Conservation (phyloP, 2,888 invertebrate genomes). For the Eubasilissa splendida region DNA sequence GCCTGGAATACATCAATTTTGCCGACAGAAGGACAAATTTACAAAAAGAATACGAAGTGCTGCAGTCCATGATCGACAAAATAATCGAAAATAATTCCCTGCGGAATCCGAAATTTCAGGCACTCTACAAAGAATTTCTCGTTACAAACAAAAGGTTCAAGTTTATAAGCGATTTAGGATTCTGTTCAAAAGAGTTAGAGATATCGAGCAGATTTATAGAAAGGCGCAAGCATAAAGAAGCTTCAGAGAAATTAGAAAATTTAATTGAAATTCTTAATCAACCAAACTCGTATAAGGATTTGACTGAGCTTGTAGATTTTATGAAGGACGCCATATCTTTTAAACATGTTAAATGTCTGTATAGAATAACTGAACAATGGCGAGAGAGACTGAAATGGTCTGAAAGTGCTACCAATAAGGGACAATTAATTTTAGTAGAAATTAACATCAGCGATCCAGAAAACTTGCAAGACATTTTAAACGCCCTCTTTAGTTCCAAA, state of each 20-base stretch:
- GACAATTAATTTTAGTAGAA: slow-evolving; percentile 45
- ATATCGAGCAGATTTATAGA: slow-evolving; percentile 46
- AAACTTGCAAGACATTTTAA: slow-evolving; percentile 66
- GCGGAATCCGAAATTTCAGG: slow-evolving; percentile 38
- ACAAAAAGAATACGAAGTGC: slow-evolving; percentile 43
- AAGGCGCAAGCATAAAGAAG: slow-evolving; percentile 46
- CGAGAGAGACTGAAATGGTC: slow-evolving; percentile 50
- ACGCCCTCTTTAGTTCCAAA: slow-evolving; percentile 66
- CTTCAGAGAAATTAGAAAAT: slow-evolving; percentile 44
- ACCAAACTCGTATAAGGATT: slow-evolving; percentile 15
- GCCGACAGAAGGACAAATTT: slow-evolving; percentile 42
- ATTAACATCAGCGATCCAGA: slow-evolving; percentile 63
- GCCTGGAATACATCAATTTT: slow-evolving; percentile 50
- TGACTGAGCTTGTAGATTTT: slow-evolving; percentile 28
- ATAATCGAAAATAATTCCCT: slow-evolving; percentile 36
- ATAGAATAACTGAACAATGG: slow-evolving; percentile 54
- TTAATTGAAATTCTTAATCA: slow-evolving; percentile 42
- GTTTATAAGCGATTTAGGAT: slow-evolving; percentile 43
- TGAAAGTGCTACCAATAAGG: slow-evolving; percentile 42
- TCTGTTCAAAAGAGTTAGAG: slow-evolving; percentile 45
- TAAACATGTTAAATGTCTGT: slow-evolving; percentile 49
- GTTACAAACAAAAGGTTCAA: slow-evolving; percentile 42
- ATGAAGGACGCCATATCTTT: slow-evolving; percentile 47
- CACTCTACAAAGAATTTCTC: slow-evolving; percentile 45
- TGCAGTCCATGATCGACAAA: slow-evolving; percentile 38